phyloP scores from a whole-genome alignment of 2,888 invertebrate genomes.

The Epirrhoe alternata region DNA sequence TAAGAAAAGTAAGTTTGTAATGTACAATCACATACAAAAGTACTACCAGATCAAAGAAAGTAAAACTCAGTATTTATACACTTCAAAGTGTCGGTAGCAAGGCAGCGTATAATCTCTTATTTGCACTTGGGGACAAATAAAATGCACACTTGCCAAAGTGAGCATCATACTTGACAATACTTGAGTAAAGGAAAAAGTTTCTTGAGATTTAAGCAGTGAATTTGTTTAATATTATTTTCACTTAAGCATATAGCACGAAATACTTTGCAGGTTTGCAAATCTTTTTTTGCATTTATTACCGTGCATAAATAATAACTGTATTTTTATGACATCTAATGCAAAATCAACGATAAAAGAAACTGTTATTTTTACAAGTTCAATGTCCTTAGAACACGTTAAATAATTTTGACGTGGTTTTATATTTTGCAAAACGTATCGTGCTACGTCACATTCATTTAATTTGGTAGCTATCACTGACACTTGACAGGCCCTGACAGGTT shows the following conservation, averaged over 20 bases:
- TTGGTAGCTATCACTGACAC: conserved; percentile 43
- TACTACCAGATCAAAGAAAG: no score
- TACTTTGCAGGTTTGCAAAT: no score
- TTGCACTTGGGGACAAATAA: conserved; percentile 26
- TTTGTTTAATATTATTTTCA: no score
- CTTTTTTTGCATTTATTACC: background rate
- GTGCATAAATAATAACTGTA: conserved; percentile 9
- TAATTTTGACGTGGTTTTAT: background rate
- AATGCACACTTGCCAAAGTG: background rate
- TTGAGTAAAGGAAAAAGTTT: background rate
- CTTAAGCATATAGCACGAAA: no score
- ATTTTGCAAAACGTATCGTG: background rate
- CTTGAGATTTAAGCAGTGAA: background rate
- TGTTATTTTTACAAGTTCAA: conserved; percentile 21
- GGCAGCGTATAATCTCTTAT: no score
- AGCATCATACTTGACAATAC: background rate
- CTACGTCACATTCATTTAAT: conserved; percentile 29
- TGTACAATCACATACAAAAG: no score
- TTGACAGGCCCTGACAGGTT: conserved; percentile 50
- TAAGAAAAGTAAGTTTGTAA: no score
- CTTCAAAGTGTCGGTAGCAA: no score
- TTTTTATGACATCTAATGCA: conserved; percentile 31
- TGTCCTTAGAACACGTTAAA: conserved; percentile 22
- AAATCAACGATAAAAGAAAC: conserved; percentile 17
- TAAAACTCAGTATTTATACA: conserved; percentile 48